Evolutionary conservation across 1,140 invertebrate genomes (phyloP).

Genomic region (Copidosoma floridanum): DNA sequence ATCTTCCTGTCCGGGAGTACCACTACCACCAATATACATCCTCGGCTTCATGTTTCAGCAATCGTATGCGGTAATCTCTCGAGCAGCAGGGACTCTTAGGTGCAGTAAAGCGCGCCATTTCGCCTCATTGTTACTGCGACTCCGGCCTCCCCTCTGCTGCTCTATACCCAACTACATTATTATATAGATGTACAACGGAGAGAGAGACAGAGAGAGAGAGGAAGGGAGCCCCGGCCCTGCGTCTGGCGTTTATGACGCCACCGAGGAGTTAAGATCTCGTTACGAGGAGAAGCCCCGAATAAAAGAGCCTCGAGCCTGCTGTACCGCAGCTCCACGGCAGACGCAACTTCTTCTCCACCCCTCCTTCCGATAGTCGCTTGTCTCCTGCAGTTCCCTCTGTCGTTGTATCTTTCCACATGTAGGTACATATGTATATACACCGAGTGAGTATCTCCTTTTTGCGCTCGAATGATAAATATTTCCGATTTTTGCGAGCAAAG

Average conservation of each 20-base stretch:
- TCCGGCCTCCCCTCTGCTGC: conserved; percentile 26
- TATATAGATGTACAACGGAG: no score
- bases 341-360: background rate
- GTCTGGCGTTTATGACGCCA: conserved; percentile 51
- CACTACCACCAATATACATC: no score
- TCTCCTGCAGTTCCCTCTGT: no score
- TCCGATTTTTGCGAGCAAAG: no score
- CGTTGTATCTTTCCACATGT: no score
- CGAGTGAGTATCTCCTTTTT: no score
- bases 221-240: conserved; percentile 24
- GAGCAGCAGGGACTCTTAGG: conserved; percentile 40
- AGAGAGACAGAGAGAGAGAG: background rate
- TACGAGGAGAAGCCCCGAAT: conserved; percentile 31
- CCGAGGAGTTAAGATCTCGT: conserved; percentile 50
- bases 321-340: conserved; percentile 1
- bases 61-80: conserved; percentile 38
- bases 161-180: no score
- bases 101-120: conserved; percentile 48
- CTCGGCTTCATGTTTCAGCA: conserved; percentile 48
- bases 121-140: conserved; percentile 47
- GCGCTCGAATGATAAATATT: no score
- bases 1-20: no score
- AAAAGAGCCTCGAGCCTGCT: conserved; percentile 21
- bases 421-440: no score
- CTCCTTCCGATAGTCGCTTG: background rate